phyloP scores from a whole-genome alignment of 1,140 invertebrate species.

The Drosophila quadrilineata region DNA sequence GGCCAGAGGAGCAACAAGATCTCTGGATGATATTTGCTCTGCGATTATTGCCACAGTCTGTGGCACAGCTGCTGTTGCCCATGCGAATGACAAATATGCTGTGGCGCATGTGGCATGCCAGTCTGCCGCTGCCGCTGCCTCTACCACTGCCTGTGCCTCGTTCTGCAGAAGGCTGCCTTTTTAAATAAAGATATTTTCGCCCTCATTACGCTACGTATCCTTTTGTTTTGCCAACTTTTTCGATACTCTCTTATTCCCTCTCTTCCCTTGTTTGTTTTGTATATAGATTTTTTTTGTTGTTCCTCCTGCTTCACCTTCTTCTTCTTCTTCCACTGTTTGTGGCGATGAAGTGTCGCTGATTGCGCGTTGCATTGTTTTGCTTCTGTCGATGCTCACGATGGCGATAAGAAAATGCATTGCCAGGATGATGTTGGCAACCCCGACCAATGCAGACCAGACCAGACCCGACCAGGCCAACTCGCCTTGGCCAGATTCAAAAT shows the following conservation, averaged over 20 bases:
- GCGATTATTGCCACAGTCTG: conserved; percentile 51
- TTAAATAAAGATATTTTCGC: conserved; percentile 79
- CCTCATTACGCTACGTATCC: conserved; percentile 75
- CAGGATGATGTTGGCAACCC: too few species aligned
- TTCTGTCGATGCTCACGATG: conserved; percentile 54
- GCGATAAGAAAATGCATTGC: conserved; percentile 59
- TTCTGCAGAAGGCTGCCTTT: conserved; percentile 30
- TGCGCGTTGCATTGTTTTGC: conserved; percentile 77
- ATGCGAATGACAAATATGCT: conserved; percentile 77
- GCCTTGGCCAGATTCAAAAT: conserved; percentile 47
- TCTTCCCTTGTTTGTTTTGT: too few species aligned
- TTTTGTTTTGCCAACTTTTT: too few species aligned
- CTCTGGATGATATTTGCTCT: conserved; percentile 71
- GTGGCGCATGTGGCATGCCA: conserved; percentile 15
- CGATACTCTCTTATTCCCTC: too few species aligned
- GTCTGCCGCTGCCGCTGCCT: conserved; percentile 9
- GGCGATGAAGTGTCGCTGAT: conserved; percentile 80
- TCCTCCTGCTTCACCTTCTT: too few species aligned
- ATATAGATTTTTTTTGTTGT: too few species aligned
- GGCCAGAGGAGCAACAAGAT: conserved; percentile 63
- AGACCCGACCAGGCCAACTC: too few species aligned
- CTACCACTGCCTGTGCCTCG: background rate
- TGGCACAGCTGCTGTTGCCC: too few species aligned
- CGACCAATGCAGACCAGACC: too few species aligned
- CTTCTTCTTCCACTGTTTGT: conserved; percentile 32